Evolutionary conservation across 2,113 vertebrate species (phyloP).

Genomic region (Gambusia affinis): DNA sequence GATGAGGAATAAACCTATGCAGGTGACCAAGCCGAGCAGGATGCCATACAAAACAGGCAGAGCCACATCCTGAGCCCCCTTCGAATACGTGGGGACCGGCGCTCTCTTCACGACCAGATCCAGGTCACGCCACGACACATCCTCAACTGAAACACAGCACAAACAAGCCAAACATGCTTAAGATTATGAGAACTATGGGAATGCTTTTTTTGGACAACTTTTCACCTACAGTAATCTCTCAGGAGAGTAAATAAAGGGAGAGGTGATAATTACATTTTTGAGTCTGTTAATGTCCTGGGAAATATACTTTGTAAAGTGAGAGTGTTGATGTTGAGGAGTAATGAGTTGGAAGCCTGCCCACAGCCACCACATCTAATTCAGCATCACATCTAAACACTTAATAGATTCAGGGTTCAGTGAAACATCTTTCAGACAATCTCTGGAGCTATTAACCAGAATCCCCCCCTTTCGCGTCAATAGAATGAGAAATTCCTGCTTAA

Average conservation of each 20-base stretch:
- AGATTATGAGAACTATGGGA: constrained; percentile 32
- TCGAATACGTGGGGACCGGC: constrained; percentile 62
- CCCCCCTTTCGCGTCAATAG: constrained; percentile 37
- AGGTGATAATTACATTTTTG: constrained; percentile 75
- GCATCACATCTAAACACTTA: constrained; percentile 69
- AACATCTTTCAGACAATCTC: constrained; percentile 61
- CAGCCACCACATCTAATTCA: constrained; percentile 67
- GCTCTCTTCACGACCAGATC: constrained; percentile 78
- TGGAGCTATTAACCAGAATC: constrained; percentile 48
- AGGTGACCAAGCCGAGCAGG: constrained; percentile 76
- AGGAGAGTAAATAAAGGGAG: constrained; percentile 46
- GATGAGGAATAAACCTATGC: constrained; percentile 1
- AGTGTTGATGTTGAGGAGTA: constrained; percentile 65
- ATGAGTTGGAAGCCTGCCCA: constrained; percentile 71
- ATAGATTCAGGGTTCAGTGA: constrained; percentile 67
- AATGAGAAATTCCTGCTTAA: constrained; percentile 9
- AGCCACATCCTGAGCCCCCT: constrained; percentile 67
- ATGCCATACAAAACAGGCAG: constrained; percentile 77
- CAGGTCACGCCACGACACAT: constrained; percentile 66
- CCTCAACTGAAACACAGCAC: constrained; percentile 55
- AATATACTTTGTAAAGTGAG: constrained; percentile 49
- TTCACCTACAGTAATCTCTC: constrained; percentile 35
- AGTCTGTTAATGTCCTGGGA: constrained; percentile 62
- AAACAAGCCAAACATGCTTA: constrained; percentile 32
- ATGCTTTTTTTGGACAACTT: constrained; percentile 28